phyloP scores from a whole-genome alignment of 2,888 invertebrate species.

The Cheilosia grossa region DNA sequence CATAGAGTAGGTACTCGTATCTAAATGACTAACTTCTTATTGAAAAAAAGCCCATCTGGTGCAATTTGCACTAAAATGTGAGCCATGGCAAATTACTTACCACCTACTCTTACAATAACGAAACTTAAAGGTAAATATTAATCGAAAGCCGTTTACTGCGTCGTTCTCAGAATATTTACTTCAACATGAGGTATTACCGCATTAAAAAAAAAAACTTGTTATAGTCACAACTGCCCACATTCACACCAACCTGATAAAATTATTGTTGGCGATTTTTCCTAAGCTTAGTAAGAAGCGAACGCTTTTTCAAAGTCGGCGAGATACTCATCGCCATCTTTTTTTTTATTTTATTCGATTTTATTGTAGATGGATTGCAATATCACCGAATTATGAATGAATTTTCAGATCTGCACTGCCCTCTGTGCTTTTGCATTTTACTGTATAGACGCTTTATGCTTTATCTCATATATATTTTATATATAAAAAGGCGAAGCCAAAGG shows the following conservation, averaged over 20 bases:
- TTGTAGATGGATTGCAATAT: too few species aligned
- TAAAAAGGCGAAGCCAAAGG: too few species aligned
- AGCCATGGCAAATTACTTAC: neutral
- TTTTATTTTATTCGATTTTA: neutral
- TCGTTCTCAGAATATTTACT: constrained; percentile 15
- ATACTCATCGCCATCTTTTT: constrained; percentile 8
- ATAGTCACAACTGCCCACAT: constrained; percentile 22
- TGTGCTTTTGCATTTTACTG: too few species aligned
- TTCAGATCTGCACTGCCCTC: too few species aligned
- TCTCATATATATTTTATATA: too few species aligned
- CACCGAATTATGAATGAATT: too few species aligned
- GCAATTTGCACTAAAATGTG: neutral
- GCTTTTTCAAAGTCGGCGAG: constrained; percentile 6
- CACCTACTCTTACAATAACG: constrained; percentile 7
- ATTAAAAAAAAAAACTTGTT: neutral
- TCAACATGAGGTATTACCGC: neutral
- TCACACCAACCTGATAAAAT: constrained; percentile 23
- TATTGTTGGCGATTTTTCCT: constrained; percentile 10
- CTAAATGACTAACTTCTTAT: neutral
- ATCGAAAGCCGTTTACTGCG: constrained; percentile 23
- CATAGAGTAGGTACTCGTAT: neutral
- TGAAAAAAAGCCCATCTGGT: neutral
- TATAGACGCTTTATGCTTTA: too few species aligned
- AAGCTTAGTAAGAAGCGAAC: constrained; percentile 2
- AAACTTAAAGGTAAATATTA: neutral